Evolutionary conservation across 1,140 invertebrate genomes (phyloP), one percentile per base, ranked within the genome.

Genomic region (Holotrichia oblita): DNA sequence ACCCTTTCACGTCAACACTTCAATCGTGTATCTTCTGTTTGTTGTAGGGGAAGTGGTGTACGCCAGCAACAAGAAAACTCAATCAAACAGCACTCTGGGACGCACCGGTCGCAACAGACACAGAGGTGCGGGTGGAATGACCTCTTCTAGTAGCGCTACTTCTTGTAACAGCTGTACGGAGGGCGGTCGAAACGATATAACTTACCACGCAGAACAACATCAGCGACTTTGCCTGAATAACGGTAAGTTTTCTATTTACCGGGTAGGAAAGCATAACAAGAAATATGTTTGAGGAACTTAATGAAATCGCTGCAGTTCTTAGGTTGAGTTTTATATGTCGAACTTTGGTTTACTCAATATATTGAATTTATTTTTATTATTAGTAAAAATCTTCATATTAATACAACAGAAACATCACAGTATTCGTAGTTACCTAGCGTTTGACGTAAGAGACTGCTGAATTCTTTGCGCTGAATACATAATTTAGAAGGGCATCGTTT

Each of bases 101-200:
- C 80, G 85, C 24, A 81, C 83, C 74, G 84, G 84, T 48, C 76
- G 85, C 44, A 76, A 79, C 12, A 79, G 83, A 55, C 83, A 88
- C 81, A 86, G 88, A 6, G 69, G 86, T 59, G 80, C 82, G 20
- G 87, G n/a, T 87, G 73, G 88, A 88, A 59, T 89, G 89, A 88
- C 89, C 89, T 14, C 89, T 87, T 64, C 89, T 88, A 89, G 88
- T 80, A 89, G 88, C 81, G 88, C 87, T n/a, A 86, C 87, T 69
- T 89, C 88, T 12, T 88, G 88, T 75, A 88, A 87, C 81, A 87
- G 87, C 79, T 84, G 84, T 80, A 82, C 79, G 75, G 84, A 84
- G 78, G 84, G 82, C 76, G 81, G 80, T 24, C 81, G 82, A 2
- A 85, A 83, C 77, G 82, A 87, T 73, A 81, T 86, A 22, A 77